Evolutionary conservation across 2,113 vertebrate species (phyloP).

Genomic region (Rhadina sibilatrix): DNA sequence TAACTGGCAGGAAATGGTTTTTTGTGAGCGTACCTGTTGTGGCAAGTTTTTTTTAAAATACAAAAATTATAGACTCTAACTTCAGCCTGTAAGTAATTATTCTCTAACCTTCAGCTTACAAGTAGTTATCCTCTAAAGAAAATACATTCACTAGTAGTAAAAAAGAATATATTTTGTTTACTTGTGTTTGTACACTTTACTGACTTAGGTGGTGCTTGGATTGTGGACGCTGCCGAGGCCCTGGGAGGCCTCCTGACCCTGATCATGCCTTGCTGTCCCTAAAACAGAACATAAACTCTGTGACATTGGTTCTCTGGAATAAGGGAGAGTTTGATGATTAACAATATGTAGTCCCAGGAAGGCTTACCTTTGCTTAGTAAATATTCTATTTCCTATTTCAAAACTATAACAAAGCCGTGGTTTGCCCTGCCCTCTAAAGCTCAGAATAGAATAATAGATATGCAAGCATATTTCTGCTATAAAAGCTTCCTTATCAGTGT

Average conservation of each 20-base stretch:
- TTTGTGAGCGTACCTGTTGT: background rate
- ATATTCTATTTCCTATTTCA: constrained; percentile 34
- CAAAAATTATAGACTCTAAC: background rate
- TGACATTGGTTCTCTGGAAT: background rate
- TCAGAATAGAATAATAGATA: background rate
- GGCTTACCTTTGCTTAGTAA: constrained; percentile 1
- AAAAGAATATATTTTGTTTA: background rate
- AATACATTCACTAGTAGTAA: background rate
- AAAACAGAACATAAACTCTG: background rate
- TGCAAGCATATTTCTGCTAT: background rate
- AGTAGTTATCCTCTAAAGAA: background rate
- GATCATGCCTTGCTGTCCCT: background rate
- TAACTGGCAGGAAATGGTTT: background rate
- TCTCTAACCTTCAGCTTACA: background rate
- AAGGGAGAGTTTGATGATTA: background rate
- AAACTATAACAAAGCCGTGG: background rate
- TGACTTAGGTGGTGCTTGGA: background rate
- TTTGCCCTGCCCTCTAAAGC: background rate
- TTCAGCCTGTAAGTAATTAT: background rate
- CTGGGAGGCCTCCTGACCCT: background rate
- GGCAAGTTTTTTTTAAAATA: background rate
- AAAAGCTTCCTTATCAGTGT: background rate
- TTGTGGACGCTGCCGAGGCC: background rate
- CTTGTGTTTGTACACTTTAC: background rate
- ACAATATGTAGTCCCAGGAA: background rate